A percentile compares a stretch with the other conserved stretches of the same genome.
Evolutionary conservation across 2,113 vertebrate species (phyloP).

Genomic region (Apodemus speciosus): DNA sequence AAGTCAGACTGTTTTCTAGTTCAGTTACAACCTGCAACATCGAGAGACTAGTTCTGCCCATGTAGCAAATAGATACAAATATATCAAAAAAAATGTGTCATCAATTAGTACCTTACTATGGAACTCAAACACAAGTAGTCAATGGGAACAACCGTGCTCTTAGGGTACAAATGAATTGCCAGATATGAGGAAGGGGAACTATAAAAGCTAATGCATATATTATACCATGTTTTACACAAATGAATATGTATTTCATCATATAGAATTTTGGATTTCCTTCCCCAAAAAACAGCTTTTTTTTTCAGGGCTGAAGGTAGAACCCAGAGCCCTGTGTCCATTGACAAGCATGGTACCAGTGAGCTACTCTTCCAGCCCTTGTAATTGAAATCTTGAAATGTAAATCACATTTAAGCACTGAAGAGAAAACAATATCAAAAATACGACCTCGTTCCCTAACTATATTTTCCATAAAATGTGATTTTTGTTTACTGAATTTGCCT

Average conservation of each 20-base stretch:
- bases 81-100: too few species aligned
- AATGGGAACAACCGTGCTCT: constrained; percentile 4
- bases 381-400: background rate
- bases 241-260: background rate
- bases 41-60: background rate
- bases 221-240: background rate
- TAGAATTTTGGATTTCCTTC: background rate
- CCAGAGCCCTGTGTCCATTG: background rate
- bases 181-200: background rate
- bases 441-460: background rate
- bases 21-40: background rate
- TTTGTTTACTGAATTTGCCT: constrained; percentile 41
- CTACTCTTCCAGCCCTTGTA: background rate
- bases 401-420: background rate
- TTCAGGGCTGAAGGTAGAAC: background rate
- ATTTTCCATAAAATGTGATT: constrained; percentile 44
- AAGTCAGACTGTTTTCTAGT: constrained; percentile 1
- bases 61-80: background rate
- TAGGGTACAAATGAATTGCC: background rate
- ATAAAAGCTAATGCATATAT: background rate
- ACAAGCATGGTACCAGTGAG: background rate
- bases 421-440: background rate
- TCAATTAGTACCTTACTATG: background rate
- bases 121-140: background rate
- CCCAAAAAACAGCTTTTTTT: background rate